Evolutionary conservation across 2,797 vertebrate genomes (phyloP).

Genomic region (Clarias laeviceps): DNA sequence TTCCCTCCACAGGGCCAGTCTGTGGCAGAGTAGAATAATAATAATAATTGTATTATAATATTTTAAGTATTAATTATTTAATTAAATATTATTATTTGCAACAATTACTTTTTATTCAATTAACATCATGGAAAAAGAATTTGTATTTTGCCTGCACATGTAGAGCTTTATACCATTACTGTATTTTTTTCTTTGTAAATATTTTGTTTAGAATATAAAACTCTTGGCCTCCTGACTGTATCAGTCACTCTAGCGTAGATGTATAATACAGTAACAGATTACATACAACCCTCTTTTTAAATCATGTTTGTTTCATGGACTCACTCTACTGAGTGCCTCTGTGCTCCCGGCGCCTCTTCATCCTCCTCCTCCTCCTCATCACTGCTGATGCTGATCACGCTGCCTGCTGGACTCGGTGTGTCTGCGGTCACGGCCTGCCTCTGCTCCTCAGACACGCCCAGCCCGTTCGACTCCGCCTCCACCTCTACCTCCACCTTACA

Average conservation of each 20-base stretch:
- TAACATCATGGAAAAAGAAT: too few relatives aligned
- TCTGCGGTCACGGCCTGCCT: slow-evolving; percentile 85
- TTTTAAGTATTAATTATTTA: too few relatives aligned
- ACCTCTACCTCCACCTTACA: slow-evolving; percentile 80
- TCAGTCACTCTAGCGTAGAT: background rate
- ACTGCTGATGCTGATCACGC: slow-evolving; percentile 96
- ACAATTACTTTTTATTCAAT: too few relatives aligned
- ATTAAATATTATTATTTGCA: too few relatives aligned
- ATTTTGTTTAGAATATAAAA: too few relatives aligned
- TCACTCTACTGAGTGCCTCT: slow-evolving; percentile 82
- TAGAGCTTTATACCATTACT: too few relatives aligned
- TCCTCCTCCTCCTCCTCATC: slow-evolving; percentile 89
- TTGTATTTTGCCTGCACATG: too few relatives aligned
- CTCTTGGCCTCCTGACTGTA: background rate
- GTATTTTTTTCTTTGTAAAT: too few relatives aligned
- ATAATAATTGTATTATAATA: too few relatives aligned
- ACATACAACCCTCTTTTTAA: background rate
- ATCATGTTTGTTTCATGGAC: slow-evolving; percentile 53
- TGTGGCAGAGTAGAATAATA: too few relatives aligned
- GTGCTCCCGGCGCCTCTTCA: slow-evolving; percentile 71
- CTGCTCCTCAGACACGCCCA: slow-evolving; percentile 77
- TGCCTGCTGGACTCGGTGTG: slow-evolving; percentile 88
- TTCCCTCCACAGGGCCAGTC: too few relatives aligned
- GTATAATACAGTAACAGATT: background rate
- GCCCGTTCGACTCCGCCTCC: slow-evolving; percentile 75